These are phyloP conservation scores for Phoeniculus purpureus DNA, from an alignment of 2,797 vertebrate species.

Conservation along the genomic window DNA sequence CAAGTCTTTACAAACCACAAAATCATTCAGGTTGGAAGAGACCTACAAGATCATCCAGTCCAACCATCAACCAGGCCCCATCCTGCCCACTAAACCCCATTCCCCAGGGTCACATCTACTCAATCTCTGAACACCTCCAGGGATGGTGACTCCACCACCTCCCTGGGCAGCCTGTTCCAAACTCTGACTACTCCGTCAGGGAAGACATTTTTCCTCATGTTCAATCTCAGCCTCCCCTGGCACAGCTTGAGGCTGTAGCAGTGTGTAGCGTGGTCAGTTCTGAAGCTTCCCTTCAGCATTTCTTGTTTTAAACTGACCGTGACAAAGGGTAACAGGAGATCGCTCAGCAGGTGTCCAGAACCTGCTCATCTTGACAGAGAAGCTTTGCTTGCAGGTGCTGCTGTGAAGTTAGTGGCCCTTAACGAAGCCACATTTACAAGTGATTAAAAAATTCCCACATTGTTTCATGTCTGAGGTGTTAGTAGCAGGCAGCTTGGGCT, in stretches of 20 bases:
- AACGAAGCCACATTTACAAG: neutral
- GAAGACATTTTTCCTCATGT: no score
- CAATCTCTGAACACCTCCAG: no score
- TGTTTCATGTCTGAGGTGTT: conserved; percentile 3
- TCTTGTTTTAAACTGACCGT: neutral
- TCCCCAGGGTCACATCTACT: no score
- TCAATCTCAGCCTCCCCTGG: no score
- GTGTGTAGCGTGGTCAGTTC: neutral
- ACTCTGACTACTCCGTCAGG: no score
- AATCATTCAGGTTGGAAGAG: no score
- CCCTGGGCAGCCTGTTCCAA: no score
- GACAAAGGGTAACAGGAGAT: neutral
- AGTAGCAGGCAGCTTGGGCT: neutral
- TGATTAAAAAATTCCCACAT: neutral
- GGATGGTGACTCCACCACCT: no score
- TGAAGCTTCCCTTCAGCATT: neutral
- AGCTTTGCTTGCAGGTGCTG: neutral
- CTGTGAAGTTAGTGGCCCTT: neutral
- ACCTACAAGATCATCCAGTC: no score
- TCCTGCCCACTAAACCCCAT: no score
- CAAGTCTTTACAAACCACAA: neutral
- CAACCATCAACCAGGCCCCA: no score
- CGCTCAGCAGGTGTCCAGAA: neutral
- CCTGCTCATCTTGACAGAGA: neutral
- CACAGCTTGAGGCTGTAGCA: neutral